Percentiles rank a stretch among this genome's conserved stretches.
Evolutionary conservation across 1,140 invertebrate species (phyloP).

Genomic region (Pogonus chalceus): DNA sequence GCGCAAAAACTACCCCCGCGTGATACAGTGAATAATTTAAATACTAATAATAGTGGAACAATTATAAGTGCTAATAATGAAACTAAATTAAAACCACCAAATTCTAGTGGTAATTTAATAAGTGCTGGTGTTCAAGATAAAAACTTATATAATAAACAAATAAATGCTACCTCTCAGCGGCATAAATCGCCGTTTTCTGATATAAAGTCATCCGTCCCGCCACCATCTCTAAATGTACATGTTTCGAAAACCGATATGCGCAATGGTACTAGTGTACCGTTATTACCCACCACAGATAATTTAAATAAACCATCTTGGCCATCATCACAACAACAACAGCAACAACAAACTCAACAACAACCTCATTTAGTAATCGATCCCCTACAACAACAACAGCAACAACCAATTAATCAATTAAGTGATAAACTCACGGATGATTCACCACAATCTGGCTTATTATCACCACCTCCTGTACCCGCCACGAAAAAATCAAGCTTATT

Average conservation of each 20-base stretch:
- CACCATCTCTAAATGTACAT: not conserved
- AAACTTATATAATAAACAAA: constrained; percentile 21
- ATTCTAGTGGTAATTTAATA: constrained; percentile 9
- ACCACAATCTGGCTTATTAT: constrained; percentile 10
- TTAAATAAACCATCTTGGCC: too few relatives aligned
- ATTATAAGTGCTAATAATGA: not conserved
- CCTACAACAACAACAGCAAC: constrained; percentile 6
- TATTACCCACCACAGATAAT: too few relatives aligned
- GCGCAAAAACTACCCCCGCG: constrained; percentile 10
- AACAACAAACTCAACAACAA: not conserved
- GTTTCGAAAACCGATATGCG: constrained; percentile 1
- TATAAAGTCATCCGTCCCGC: constrained; percentile 27
- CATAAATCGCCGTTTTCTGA: constrained; percentile 28
- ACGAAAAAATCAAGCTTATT: constrained; percentile 36
- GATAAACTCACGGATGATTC: constrained; percentile 19
- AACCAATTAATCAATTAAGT: constrained; percentile 9
- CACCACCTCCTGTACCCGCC: constrained; percentile 16
- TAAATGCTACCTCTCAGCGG: constrained; percentile 30
- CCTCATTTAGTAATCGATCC: not conserved
- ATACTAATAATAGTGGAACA: not conserved
- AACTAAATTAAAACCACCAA: too few relatives aligned
- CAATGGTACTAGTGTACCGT: too few relatives aligned
- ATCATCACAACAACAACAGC: not conserved
- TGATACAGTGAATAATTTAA: not conserved
- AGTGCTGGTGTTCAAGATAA: constrained; percentile 21